phyloP scores from a whole-genome alignment of 2,797 vertebrate species.

The Sebastes hubbsi region DNA sequence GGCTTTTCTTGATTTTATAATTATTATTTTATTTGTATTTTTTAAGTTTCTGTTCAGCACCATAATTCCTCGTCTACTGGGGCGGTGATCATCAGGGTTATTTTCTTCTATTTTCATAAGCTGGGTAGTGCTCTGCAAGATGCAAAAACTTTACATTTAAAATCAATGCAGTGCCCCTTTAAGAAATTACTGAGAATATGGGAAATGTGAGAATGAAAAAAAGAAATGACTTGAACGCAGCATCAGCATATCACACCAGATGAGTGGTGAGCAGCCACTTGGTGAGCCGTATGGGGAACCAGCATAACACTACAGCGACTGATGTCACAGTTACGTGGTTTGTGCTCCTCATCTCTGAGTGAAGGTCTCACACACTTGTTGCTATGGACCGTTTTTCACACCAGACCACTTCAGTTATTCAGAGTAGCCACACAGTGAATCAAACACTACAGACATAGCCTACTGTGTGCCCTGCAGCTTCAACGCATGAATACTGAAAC shows the following conservation, averaged over 20 bases:
- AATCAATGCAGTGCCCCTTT: background rate
- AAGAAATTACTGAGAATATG: background rate
- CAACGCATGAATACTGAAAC: background rate
- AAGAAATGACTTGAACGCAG: background rate
- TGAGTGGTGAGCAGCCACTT: background rate
- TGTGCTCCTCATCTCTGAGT: slow-evolving; percentile 12
- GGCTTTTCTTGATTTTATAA: background rate
- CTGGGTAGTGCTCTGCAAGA: too few relatives aligned
- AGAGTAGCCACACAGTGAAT: background rate
- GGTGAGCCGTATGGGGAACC: background rate
- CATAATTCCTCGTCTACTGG: background rate
- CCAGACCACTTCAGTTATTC: background rate
- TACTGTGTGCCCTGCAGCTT: background rate
- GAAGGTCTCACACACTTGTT: slow-evolving; percentile 36
- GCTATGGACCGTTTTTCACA: slow-evolving; percentile 15
- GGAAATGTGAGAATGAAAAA: background rate
- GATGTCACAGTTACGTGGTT: slow-evolving; percentile 10
- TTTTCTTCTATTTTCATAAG: background rate
- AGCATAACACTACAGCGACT: background rate
- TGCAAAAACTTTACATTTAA: background rate
- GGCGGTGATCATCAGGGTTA: background rate
- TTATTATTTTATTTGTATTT: background rate
- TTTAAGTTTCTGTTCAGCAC: background rate
- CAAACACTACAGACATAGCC: background rate
- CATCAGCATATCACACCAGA: background rate